Percentiles rank a stretch among this genome's conserved stretches.
Evolutionary conservation across 2,888 invertebrate genomes (phyloP).

Genomic region (Eumerus sabulonum): DNA sequence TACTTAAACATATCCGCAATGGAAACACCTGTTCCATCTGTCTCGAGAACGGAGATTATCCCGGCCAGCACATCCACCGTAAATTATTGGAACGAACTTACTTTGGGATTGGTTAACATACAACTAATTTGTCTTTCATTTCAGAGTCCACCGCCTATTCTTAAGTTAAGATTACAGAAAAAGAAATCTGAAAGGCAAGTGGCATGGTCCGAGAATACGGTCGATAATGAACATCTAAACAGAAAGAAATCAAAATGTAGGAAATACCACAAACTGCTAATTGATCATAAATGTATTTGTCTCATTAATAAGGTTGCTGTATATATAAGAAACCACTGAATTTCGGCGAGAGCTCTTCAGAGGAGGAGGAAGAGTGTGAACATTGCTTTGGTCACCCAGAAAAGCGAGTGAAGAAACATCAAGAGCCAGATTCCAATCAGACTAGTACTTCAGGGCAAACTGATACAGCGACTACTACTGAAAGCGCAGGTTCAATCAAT

Average conservation of each 20-base stretch:
- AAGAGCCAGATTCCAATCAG: neutral
- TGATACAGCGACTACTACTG: too few relatives aligned
- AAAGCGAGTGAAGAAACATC: constrained; percentile 77
- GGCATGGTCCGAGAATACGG: constrained; percentile 92
- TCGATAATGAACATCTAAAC: constrained; percentile 96
- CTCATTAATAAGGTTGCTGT: constrained; percentile 87
- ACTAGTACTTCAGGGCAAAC: too few relatives aligned
- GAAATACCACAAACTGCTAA: neutral
- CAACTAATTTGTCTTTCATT: neutral
- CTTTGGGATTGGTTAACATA: neutral
- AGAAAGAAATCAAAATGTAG: constrained; percentile 98
- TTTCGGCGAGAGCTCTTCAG: constrained; percentile 94
- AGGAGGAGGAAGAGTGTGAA: constrained; percentile 90
- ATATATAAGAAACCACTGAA: constrained; percentile 93
- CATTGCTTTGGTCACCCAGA: constrained; percentile 92
- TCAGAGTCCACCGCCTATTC: constrained; percentile 78
- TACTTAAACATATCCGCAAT: too few relatives aligned
- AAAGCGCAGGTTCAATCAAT: too few relatives aligned
- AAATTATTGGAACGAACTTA: neutral
- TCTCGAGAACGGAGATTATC: constrained; percentile 1
- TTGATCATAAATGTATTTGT: constrained; percentile 5
- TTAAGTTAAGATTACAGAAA: constrained; percentile 84
- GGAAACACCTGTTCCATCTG: too few relatives aligned
- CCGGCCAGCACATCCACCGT: constrained; percentile 23
- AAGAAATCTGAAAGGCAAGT: constrained; percentile 89